Evolutionary conservation across 2,113 vertebrate species (phyloP), one percentile per base, ranked within the genome.

Genomic region (Poeciliopsis retropinna): DNA sequence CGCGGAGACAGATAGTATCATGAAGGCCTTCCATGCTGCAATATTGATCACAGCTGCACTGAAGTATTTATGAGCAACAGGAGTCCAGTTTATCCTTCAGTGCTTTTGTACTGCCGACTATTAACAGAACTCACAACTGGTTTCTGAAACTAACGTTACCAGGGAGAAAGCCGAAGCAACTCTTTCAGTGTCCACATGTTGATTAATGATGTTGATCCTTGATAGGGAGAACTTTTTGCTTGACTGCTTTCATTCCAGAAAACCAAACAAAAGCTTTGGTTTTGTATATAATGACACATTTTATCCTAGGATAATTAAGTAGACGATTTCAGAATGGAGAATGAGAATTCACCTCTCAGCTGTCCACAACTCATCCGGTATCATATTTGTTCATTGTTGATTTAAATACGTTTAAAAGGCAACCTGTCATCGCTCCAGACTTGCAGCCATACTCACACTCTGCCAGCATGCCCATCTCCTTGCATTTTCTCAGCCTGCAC

Each of bases 391-490:
- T 32, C 28, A 19, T 1, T 47, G 44, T 5, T 47, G 44, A 25
- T 65, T 31, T 32, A 63, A 57, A 57, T 54, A 54, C 1, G 22
- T n/a, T 57, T 11, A 57, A 54, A 57, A 11, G 14, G 6, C 1
- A 1, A 47, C 5, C 5, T 47, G 44, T 47, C 22, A 25, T 9
- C 22, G 72, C 8, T 25, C 32, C 10, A 28, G 17, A 28, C 5
- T 0, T 44, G 15, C 44, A 61, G 41, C 5, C 6, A 75, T 90
- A 98, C 98, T 95, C 95, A 99, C 98, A 99, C 93, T 99, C 98
- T 84, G 98, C 97, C 92, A 99, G 94, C 98, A 99, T 99, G 71
- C 98, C 98, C 95, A 98, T 97, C 89, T 98, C 95, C 85, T 95
- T 99, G 95, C 98, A 99, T 79, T 99, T 99, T 87, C 96, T 94